phyloP scores from a whole-genome alignment of 2,113 vertebrate genomes.

The Egretta garzetta region DNA sequence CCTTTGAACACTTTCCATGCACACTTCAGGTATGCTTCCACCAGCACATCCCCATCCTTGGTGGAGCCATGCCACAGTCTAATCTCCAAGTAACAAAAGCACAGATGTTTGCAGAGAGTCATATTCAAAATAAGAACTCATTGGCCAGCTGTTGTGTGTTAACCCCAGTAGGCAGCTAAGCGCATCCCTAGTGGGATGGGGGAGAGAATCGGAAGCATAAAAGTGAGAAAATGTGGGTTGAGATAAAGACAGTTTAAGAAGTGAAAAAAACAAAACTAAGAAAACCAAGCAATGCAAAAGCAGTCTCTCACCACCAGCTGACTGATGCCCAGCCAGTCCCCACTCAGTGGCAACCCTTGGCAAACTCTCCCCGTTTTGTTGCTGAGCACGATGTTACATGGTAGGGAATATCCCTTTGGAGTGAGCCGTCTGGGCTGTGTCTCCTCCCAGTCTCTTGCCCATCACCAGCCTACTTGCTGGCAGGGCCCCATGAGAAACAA shows the following conservation, averaged over 20 bases:
- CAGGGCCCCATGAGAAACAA: neutral
- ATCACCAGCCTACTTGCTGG: neutral
- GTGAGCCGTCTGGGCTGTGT: neutral
- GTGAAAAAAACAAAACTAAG: neutral
- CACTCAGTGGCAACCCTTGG: neutral
- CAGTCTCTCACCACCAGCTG: neutral
- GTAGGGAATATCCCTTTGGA: neutral
- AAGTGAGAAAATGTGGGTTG: neutral
- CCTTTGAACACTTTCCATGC: neutral
- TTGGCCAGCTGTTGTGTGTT: neutral
- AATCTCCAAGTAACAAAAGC: neutral
- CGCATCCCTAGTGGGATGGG: rapidly evolving
- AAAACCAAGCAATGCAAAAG: neutral
- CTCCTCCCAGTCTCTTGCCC: neutral
- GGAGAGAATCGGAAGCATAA: neutral
- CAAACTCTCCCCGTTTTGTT: neutral
- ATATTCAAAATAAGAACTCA: neutral
- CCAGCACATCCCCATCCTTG: neutral
- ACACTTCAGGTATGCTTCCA: neutral
- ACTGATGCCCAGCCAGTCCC: neutral
- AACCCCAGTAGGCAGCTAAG: neutral
- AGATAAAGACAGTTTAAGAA: neutral
- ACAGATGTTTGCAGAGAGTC: rapidly evolving
- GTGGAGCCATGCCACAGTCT: neutral
- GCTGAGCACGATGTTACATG: rapidly evolving